A percentile compares a stretch with the other conserved stretches of the same genome.
phyloP scores from a whole-genome alignment of 2,113 vertebrate species.

The Bettongia penicillata region DNA sequence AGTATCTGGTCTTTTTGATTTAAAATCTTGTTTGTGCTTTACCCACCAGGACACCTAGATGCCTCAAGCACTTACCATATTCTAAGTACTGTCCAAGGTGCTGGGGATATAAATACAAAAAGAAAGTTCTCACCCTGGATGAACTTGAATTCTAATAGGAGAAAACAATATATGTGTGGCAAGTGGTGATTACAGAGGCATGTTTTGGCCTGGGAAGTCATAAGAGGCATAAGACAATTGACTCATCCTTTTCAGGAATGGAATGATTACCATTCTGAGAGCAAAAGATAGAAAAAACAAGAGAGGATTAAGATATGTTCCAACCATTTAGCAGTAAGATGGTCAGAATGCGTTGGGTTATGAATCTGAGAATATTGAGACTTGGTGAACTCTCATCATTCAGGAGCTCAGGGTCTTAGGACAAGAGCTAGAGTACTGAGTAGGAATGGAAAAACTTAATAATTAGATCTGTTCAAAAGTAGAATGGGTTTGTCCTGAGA shows the following conservation, averaged over 20 bases:
- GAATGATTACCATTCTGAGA: background rate
- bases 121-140: background rate
- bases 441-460: background rate
- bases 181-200: background rate
- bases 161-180: background rate
- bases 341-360: background rate
- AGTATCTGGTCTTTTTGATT: background rate
- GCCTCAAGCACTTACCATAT: background rate
- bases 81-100: background rate
- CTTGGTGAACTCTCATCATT: background rate
- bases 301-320: background rate
- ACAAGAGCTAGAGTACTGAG: background rate
- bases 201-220: background rate
- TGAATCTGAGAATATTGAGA: background rate
- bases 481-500: background rate
- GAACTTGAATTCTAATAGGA: background rate
- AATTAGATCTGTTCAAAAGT: background rate
- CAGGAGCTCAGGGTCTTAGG: background rate
- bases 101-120: background rate
- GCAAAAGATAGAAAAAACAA: background rate
- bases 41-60: background rate
- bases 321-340: background rate
- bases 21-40: background rate
- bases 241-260: background rate
- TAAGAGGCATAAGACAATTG: background rate